Evolutionary conservation across 1,140 invertebrate species (phyloP), one percentile per base, ranked within the genome.

Genomic region (Chironomus striatipennis): DNA sequence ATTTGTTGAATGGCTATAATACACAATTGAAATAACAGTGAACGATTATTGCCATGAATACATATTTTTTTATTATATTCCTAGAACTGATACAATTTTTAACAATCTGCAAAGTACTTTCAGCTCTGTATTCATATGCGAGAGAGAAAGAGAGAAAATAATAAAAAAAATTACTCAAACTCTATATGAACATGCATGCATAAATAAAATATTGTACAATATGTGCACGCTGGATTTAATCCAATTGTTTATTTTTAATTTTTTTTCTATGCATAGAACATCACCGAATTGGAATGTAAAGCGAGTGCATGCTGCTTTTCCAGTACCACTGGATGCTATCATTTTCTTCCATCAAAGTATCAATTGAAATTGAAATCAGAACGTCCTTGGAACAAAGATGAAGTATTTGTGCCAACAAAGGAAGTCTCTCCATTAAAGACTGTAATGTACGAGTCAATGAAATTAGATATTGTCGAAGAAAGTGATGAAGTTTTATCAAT

Each of bases 321-420:
- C n/a, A 70, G 2, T 18, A 70, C 17, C 8, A 18, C 17, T 17
- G 65, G 65, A 20, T 70, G 65, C 18, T 70, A 70, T 20, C 65
- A 70, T 21, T 70, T 70, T 20, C 18, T 70, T 15, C 65, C 65
- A 21, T 70, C 65, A 21, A 70, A 70, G 10, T 70, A 70, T 70
- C 65, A 70, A 70, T 70, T 70, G 65, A 57, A n/a, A 57, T 12
- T n/a, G 9, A 21, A 20, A 70, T 9, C 17, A 12, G 20, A 70
- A 8, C 65, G 18, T 8, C 17, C 17, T 70, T 18, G 17, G 65
- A 70, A 12, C 18, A 17, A 9, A 10, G 20, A 57, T 7, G n/a
- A 70, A 21, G 7, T 20, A 18, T 18, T 70, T 70, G 20, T 70
- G 17, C 65, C 65, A 20, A 70, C 65, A 70, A 70, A 20, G 9